Conservation (phyloP, 2,888 invertebrate genomes). For the Pollenia amentaria region DNA sequence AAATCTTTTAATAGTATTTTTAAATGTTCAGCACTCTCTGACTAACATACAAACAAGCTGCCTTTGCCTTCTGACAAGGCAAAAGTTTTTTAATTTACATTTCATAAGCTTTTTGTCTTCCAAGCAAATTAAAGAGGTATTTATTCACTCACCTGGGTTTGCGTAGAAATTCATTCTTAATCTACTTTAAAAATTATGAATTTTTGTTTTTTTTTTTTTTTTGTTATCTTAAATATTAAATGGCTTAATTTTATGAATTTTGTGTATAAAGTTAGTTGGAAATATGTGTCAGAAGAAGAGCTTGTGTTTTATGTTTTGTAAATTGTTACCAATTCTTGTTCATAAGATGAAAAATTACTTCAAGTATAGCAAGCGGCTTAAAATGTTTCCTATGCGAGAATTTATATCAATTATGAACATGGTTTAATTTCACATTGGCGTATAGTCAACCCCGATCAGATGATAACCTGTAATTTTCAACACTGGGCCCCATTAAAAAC, state of each 20-base stretch:
- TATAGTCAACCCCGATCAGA: too few species aligned
- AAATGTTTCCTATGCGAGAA: too few species aligned
- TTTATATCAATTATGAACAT: too few species aligned
- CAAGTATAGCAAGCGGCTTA: too few species aligned
- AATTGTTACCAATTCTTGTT: too few species aligned
- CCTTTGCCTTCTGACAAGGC: background rate
- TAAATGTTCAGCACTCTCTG: conserved; percentile 16
- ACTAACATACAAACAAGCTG: background rate
- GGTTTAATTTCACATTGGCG: too few species aligned
- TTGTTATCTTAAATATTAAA: background rate
- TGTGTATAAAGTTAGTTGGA: too few species aligned
- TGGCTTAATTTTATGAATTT: background rate
- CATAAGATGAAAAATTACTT: too few species aligned
- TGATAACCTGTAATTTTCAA: too few species aligned
- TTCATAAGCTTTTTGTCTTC: background rate
- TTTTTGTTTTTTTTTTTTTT: background rate
- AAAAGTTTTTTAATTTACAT: background rate
- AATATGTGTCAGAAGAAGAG: too few species aligned
- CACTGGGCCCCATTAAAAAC: too few species aligned
- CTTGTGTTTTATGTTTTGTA: fast-evolving
- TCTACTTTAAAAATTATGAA: background rate
- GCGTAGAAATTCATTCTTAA: background rate
- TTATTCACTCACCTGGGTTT: conserved; percentile 5
- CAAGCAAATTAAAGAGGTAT: conserved; percentile 4
- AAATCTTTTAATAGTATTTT: conserved; percentile 56